These are phyloP conservation scores for Thalassoma bifasciatum DNA, from an alignment of 2,113 vertebrate genomes.

Conservation along the genomic window DNA sequence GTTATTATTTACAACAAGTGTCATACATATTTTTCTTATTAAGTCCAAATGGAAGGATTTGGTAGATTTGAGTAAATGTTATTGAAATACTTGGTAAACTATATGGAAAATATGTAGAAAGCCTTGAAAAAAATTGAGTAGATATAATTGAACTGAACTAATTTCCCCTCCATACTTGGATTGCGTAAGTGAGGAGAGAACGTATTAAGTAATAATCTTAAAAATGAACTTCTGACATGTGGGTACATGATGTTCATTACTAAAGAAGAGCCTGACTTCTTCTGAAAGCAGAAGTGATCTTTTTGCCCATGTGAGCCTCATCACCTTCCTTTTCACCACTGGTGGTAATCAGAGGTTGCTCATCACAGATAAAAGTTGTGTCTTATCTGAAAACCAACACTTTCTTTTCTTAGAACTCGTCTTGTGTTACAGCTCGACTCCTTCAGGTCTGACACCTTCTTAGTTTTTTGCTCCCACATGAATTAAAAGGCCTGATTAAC, in stretches of 20 bases:
- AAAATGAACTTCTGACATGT: too few species aligned
- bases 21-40: too few species aligned
- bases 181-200: too few species aligned
- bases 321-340: not conserved
- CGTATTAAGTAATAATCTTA: too few species aligned
- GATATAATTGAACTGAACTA: too few species aligned
- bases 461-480: not conserved
- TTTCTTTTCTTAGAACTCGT: not conserved
- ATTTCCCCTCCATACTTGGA: too few species aligned
- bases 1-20: too few species aligned
- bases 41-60: too few species aligned
- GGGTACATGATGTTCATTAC: not conserved
- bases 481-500: not conserved
- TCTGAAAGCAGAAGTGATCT: constrained; percentile 48
- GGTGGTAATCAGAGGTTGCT: not conserved
- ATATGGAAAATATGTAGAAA: too few species aligned
- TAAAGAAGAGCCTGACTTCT: not conserved
- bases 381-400: not conserved
- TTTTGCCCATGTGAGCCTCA: not conserved
- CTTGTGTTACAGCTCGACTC: not conserved
- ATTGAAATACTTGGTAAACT: too few species aligned
- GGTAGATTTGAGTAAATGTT: too few species aligned
- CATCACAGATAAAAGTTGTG: constrained; percentile 16
- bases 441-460: not conserved
- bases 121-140: too few species aligned